Evolutionary conservation across 92 coral and sea anemone species (phyloP), one percentile per base, ranked within the genome.

Genomic region (Heteractis magnifica): DNA sequence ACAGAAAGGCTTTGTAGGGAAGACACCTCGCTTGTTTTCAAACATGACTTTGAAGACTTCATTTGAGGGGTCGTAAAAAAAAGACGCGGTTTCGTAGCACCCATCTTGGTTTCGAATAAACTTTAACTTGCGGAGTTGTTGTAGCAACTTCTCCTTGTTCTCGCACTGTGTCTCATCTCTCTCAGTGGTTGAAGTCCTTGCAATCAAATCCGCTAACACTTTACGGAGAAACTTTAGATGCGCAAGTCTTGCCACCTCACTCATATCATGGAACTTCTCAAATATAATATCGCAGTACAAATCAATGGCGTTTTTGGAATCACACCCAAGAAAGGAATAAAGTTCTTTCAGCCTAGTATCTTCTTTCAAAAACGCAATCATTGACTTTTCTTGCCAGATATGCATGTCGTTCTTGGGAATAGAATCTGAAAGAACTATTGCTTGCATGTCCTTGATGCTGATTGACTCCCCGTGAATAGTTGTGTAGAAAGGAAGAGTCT

Each of bases 31-130:
- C 23, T 77, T 73, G 6, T 53, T 81, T 0, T 68, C 5, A 20
- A 92, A 81, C 93, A 92, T 92, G 0, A 56, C 71, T 51, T 20
- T 41, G 81, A 92, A 92, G 11, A 92, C 95, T 5, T 52, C 77
- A 56, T 79, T 59, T 1, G 7, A 1, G 7, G 93, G 93, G 49
- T 92, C 90, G 13, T 85, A 92, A 16, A 14, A 88, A 3, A 65
- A 44, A 4, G 89, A 90, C 5, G 93, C 94, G 18, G 21, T 80
- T 16, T 52, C 77, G 50, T 88, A 52, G 14, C 52, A 51, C 5
- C 94, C 93, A 44, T 81, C 78, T 41, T 14, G 15, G 9, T 13
- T 23, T 19, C 88, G 91, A 26, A 92, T 26, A n/a, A 92, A 78
- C 13, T 75, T 76, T n/a, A 91, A 74, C 77, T 79, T 60, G 1